Evolutionary conservation across 1,140 invertebrate genomes (phyloP).

Genomic region (Anadara kagoshimensis): DNA sequence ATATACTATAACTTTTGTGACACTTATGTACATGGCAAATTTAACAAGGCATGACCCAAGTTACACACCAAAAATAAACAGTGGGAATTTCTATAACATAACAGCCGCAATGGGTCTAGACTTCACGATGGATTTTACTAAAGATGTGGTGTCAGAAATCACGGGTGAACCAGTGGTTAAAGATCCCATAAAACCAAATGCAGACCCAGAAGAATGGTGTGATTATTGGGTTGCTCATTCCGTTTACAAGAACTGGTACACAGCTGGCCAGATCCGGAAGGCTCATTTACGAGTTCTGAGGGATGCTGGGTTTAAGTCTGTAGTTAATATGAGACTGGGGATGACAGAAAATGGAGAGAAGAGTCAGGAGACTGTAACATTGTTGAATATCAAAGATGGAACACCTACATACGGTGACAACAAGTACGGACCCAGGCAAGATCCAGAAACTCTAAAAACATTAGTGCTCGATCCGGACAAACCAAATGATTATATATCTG

Average conservation of each 20-base stretch:
- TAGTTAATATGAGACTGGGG: conserved; percentile 49
- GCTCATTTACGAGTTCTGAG: conserved; percentile 40
- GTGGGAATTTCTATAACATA: conserved; percentile 24
- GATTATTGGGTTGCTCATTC: conserved; percentile 54
- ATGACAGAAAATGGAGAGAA: conserved; percentile 37
- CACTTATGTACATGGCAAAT: conserved; percentile 62
- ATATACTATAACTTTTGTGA: conserved; percentile 60
- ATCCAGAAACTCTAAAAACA: conserved; percentile 39
- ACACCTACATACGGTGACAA: conserved; percentile 51
- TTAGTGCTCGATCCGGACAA: conserved; percentile 50
- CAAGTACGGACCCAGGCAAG: conserved; percentile 46
- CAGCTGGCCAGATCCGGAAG: conserved; percentile 47
- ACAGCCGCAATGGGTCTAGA: conserved; percentile 17
- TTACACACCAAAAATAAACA: conserved; percentile 37
- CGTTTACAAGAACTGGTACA: conserved; percentile 56
- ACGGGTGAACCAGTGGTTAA: conserved; percentile 17
- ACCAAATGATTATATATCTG: conserved; percentile 50
- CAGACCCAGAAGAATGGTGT: conserved; percentile 34
- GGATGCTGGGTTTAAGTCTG: conserved; percentile 38
- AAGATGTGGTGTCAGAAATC: conserved; percentile 17
- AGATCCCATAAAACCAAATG: conserved; percentile 15
- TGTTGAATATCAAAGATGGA: conserved; percentile 49
- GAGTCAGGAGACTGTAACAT: conserved; percentile 51
- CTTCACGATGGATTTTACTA: conserved; percentile 5
- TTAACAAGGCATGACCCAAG: conserved; percentile 38